Evolutionary conservation across 2,888 invertebrate genomes (phyloP), one percentile per base, ranked within the genome.

Genomic region (Apamea monoglypha): DNA sequence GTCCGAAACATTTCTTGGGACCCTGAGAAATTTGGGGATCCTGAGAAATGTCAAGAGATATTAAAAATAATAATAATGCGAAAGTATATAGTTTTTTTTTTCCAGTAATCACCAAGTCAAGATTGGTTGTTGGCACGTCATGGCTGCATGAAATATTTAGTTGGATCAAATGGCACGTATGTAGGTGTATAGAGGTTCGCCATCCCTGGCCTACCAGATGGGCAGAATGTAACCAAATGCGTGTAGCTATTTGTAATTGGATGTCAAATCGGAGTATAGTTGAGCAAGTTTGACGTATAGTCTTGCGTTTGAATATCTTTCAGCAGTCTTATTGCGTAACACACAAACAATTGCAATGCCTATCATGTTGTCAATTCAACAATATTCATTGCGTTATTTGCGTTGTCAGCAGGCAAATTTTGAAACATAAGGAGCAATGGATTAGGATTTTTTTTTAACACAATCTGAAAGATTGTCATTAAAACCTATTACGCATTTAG

Each of bases 241-340:
- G 40, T 66, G 66, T 66, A 68, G 53, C 75, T 75, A 75, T 78
- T 83, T 74, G 73, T 80, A 69, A 80, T 73, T 86, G 67, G 59
- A 83, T 75, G 76, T 80, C 74, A 77, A 82, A 72, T 82, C 44
- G 40, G 70, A n/a, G 59, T 53, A 74, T 36, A 80, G 47, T 64
- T 84, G 70, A 76, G 56, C 50, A 63, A 66, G 59, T 71, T 85
- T 74, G 70, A 74, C 64, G 36, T 68, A 50, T 36, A 36, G 47
- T 29, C 7, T 75, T 50, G 18, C 16, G n/a, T 67, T 75, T 71
- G 75, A 84, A 78, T 75, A 14, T 66, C 71, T n/a, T 70, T 40
- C 7, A 25, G 3, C 25, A 53, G 25, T 14, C 21, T 25, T 32
- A 25, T 21, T 69, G 14, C 21, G 21, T 29, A 21, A 47, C 7